Percentiles rank a stretch among this genome's conserved stretches.
phyloP scores from a whole-genome alignment of 2,888 invertebrate genomes.

The Heteropelma amictum region DNA sequence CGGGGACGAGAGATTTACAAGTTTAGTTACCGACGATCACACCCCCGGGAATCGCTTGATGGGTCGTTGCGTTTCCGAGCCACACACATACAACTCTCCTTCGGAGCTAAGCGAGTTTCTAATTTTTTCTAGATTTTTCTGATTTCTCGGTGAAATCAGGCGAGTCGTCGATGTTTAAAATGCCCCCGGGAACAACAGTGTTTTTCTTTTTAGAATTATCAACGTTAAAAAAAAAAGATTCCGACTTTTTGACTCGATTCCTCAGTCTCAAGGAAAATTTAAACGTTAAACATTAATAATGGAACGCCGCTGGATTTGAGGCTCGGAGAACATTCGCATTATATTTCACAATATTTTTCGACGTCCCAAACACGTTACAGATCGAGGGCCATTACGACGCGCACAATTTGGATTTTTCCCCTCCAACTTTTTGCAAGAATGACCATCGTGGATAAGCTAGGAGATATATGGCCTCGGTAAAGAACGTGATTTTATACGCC shows the following conservation, averaged over 20 bases:
- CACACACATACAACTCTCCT: slow-evolving; percentile 30
- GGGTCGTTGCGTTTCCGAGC: slow-evolving; percentile 58
- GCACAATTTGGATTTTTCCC: slow-evolving; percentile 54
- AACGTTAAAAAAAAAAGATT: too few species aligned
- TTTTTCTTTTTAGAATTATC: too few species aligned
- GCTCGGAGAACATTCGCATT: background rate
- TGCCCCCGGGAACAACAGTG: too few species aligned
- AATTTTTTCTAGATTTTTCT: background rate
- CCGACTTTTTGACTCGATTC: too few species aligned
- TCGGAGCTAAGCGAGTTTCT: slow-evolving; percentile 6
- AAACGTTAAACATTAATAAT: background rate
- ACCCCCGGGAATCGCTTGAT: slow-evolving; percentile 74
- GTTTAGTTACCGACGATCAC: slow-evolving; percentile 78
- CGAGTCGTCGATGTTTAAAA: too few species aligned
- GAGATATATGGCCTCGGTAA: slow-evolving; percentile 70
- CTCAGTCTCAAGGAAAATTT: too few species aligned
- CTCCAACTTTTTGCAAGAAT: slow-evolving; percentile 68
- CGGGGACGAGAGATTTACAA: slow-evolving; percentile 75
- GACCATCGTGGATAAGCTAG: slow-evolving; percentile 76
- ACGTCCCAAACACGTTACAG: slow-evolving; percentile 74
- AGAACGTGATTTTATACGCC: background rate
- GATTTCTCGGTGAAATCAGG: background rate
- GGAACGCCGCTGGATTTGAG: background rate
- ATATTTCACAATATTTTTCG: slow-evolving; percentile 62
- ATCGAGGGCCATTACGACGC: slow-evolving; percentile 70